Evolutionary conservation across 2,113 vertebrate genomes (phyloP).

Genomic region (Phycodurus eques): DNA sequence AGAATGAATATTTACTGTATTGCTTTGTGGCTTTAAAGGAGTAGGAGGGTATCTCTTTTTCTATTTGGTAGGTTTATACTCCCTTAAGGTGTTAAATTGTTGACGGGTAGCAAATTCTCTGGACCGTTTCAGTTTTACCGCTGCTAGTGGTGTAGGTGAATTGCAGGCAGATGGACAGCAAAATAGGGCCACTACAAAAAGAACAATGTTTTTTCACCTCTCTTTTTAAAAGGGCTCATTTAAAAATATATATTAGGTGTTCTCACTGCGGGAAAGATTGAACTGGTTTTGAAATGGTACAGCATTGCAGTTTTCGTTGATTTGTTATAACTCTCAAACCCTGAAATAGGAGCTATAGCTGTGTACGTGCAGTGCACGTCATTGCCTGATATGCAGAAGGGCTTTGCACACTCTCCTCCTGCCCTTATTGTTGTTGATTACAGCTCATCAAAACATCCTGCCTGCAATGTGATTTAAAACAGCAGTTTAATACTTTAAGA

Average conservation of each 20-base stretch:
- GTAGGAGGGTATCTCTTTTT: constrained; percentile 18
- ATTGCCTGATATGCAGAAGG: background rate
- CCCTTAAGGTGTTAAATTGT: constrained; percentile 41
- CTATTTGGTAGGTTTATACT: constrained; percentile 41
- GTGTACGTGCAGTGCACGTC: background rate
- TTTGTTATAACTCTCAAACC: constrained; percentile 50
- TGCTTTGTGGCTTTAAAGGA: constrained; percentile 7
- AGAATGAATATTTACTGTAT: constrained; percentile 36
- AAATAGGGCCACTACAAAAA: constrained; percentile 51
- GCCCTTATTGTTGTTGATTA: constrained; percentile 44
- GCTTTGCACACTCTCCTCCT: constrained; percentile 40
- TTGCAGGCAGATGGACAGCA: constrained; percentile 40
- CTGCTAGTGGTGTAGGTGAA: constrained; percentile 42
- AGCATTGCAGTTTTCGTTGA: constrained; percentile 43
- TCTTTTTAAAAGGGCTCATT: constrained; percentile 54
- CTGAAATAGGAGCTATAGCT: constrained; percentile 39
- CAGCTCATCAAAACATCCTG: constrained; percentile 60
- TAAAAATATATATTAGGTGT: constrained; percentile 50
- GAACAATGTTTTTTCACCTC: constrained; percentile 59
- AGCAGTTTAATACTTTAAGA: constrained; percentile 62
- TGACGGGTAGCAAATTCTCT: constrained; percentile 46
- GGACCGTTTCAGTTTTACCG: constrained; percentile 56
- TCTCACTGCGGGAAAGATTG: constrained; percentile 51
- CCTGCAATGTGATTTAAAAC: constrained; percentile 62
- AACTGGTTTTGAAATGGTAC: constrained; percentile 47